Percentiles rank a stretch among this genome's conserved stretches.
Evolutionary conservation across 1,140 invertebrate species (phyloP).

Genomic region (Sinella curviseta): DNA sequence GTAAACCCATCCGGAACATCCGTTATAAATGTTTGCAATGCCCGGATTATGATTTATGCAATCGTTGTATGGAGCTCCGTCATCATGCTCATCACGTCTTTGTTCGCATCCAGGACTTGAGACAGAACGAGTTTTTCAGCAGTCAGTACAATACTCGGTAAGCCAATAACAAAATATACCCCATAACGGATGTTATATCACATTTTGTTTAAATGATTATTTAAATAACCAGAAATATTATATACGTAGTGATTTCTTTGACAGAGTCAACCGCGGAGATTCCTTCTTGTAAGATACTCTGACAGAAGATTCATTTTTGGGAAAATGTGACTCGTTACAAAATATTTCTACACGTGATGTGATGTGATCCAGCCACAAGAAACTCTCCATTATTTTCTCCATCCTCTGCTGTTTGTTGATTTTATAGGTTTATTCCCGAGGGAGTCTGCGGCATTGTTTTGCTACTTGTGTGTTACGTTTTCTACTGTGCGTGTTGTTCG

Average conservation of each 20-base stretch:
- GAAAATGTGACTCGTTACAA: too few relatives aligned
- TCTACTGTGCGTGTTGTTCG: too few relatives aligned
- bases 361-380: too few relatives aligned
- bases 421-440: too few relatives aligned
- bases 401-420: too few relatives aligned
- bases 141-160: background rate
- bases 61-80: constrained; percentile 4
- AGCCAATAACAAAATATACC: background rate
- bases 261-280: background rate
- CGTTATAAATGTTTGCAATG: constrained; percentile 17
- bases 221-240: background rate
- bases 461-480: too few relatives aligned
- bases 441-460: too few relatives aligned
- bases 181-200: background rate
- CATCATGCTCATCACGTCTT: constrained; percentile 2
- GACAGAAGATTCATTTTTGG: too few relatives aligned
- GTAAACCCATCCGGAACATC: constrained; percentile 9
- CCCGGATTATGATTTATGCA: constrained; percentile 15
- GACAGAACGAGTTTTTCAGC: constrained; percentile 6
- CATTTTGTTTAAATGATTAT: background rate
- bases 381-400: too few relatives aligned
- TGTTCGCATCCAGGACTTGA: constrained; percentile 1
- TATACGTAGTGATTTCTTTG: background rate
- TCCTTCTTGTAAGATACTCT: too few relatives aligned
- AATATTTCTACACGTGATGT: too few relatives aligned